Evolutionary conservation across 1,140 invertebrate species (phyloP).

Genomic region (Sminthurinus signatus): DNA sequence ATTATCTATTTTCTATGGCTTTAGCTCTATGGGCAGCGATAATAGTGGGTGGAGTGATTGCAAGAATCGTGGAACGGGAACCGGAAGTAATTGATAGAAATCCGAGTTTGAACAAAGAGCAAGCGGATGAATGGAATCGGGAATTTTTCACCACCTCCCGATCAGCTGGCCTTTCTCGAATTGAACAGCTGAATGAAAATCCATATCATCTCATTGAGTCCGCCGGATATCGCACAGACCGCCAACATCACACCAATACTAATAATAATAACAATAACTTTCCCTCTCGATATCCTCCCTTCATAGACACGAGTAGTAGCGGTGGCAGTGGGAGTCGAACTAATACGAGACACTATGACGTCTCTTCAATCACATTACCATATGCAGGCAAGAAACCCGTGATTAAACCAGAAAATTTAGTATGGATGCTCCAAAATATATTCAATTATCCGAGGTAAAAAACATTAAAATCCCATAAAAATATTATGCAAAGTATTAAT

Average conservation of each 20-base stretch:
- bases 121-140: conserved; percentile 21
- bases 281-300: neutral
- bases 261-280: too few species aligned
- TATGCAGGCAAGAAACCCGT: conserved; percentile 13
- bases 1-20: neutral
- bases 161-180: neutral
- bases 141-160: conserved; percentile 27
- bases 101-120: conserved; percentile 24
- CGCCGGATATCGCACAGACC: neutral
- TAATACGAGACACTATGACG: conserved; percentile 26
- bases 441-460: conserved; percentile 40
- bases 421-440: conserved; percentile 41
- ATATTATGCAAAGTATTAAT: too few species aligned
- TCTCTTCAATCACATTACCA: conserved; percentile 11
- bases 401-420: conserved; percentile 36
- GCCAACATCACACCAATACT: too few species aligned
- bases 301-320: neutral
- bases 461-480: too few species aligned
- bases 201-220: neutral
- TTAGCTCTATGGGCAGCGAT: conserved; percentile 29
- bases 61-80: conserved; percentile 31
- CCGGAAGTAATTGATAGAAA: conserved; percentile 29
- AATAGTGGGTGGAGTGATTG: conserved; percentile 26
- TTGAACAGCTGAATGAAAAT: neutral
- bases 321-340: neutral